Evolutionary conservation across 2,888 invertebrate species (phyloP).

Genomic region (Endotricha flammealis): DNA sequence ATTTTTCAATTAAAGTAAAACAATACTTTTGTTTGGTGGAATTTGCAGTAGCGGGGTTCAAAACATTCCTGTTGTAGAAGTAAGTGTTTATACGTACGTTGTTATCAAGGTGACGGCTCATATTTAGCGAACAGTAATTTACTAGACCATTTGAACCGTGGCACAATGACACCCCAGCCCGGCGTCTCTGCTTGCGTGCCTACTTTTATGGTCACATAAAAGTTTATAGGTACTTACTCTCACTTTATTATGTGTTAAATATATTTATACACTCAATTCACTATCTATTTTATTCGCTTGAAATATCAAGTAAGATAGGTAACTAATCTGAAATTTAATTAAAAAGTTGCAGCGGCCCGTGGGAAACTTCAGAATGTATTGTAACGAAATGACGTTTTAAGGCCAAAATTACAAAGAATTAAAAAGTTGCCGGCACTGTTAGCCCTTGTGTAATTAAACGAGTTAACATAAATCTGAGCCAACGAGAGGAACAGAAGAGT

Average conservation of each 20-base stretch:
- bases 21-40: too few species aligned
- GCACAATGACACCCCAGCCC: conserved; percentile 27
- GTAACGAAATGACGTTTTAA: conserved; percentile 16
- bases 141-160: conserved; percentile 23
- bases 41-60: too few species aligned
- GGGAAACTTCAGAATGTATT: conserved; percentile 15
- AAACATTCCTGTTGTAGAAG: too few species aligned
- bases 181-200: conserved; percentile 27
- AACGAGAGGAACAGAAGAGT: conserved; percentile 41
- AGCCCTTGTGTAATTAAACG: conserved; percentile 43
- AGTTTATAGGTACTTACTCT: conserved; percentile 39
- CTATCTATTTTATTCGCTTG: conserved; percentile 35
- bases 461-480: conserved; percentile 50
- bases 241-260: conserved; percentile 43
- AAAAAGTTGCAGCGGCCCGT: background rate
- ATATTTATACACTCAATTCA: conserved; percentile 38
- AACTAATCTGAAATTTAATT: background rate
- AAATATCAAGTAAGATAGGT: conserved; percentile 23
- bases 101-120: conserved; percentile 9
- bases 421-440: conserved; percentile 27
- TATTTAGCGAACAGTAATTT: conserved; percentile 13
- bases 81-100: background rate
- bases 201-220: conserved; percentile 41
- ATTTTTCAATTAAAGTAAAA: too few species aligned
- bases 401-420: conserved; percentile 24